These are phyloP conservation scores for Epistrophe grossulariae DNA, from an alignment of 2,888 invertebrate genomes.

Conservation along the genomic window DNA sequence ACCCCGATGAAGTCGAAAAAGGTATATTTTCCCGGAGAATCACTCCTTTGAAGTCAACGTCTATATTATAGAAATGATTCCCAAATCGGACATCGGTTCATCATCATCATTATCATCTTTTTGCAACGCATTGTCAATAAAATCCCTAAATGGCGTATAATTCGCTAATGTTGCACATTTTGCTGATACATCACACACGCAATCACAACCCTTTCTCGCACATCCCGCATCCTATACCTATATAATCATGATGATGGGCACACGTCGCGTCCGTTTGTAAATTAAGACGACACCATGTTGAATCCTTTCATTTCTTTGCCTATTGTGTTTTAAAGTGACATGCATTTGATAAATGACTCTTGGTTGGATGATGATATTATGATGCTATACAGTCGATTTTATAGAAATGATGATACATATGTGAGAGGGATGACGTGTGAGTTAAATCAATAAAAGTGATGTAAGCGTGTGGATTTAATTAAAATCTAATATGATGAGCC, in stretches of 20 bases:
- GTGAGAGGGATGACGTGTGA: conserved; percentile 40
- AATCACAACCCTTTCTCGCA: conserved; percentile 55
- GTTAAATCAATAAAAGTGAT: conserved; percentile 57
- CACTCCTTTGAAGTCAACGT: too few relatives aligned
- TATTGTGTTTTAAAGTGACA: conserved; percentile 53
- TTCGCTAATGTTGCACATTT: conserved; percentile 57
- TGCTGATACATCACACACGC: neutral
- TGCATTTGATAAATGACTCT: conserved; percentile 67
- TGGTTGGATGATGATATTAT: conserved; percentile 58
- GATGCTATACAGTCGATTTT: conserved; percentile 21
- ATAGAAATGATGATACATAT: conserved; percentile 24
- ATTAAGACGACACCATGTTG: conserved; percentile 62
- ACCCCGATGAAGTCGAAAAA: neutral
- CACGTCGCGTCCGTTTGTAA: conserved; percentile 22
- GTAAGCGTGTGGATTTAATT: conserved; percentile 67
- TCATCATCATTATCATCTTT: conserved; percentile 11
- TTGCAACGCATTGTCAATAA: conserved; percentile 39
- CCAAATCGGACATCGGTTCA: conserved; percentile 42
- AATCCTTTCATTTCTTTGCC: conserved; percentile 34
- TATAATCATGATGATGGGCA: neutral
- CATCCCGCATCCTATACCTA: conserved; percentile 12
- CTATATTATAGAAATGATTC: too few relatives aligned
- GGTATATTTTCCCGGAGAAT: conserved; percentile 22
- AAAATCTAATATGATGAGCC: conserved; percentile 52
- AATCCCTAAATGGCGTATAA: conserved; percentile 65